Evolutionary conservation across 2,113 vertebrate species (phyloP).

Genomic region (Rhabdornis inornatus): DNA sequence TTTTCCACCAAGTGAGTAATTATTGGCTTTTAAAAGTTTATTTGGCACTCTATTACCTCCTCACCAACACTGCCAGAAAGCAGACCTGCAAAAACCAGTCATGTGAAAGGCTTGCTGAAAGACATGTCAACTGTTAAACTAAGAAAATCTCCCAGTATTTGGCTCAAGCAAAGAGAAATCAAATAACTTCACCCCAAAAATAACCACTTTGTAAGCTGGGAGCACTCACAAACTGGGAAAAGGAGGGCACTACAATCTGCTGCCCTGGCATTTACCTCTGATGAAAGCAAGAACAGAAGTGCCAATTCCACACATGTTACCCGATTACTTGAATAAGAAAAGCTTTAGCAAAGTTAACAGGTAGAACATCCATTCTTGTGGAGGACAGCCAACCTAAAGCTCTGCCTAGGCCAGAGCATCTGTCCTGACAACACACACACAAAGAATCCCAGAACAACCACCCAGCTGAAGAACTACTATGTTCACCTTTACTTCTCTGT

Average conservation of each 20-base stretch:
- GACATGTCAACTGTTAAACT: not conserved
- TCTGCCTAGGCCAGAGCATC: not conserved
- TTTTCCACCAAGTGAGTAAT: not conserved
- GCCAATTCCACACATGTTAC: accelerated
- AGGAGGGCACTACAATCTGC: not conserved
- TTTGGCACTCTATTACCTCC: not conserved
- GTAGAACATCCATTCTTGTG: not conserved
- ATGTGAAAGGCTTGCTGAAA: not conserved
- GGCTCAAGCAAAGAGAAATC: not conserved
- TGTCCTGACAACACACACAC: not conserved
- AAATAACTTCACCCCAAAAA: not conserved
- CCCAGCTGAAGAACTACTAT: not conserved
- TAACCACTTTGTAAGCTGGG: not conserved
- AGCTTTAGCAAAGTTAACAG: not conserved
- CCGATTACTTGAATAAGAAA: not conserved
- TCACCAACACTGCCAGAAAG: not conserved
- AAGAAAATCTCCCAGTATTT: not conserved
- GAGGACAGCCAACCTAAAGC: not conserved
- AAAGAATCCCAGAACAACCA: not conserved
- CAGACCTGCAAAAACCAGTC: not conserved
- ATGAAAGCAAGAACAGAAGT: not conserved
- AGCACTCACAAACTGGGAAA: not conserved
- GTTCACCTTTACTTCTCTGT: not conserved
- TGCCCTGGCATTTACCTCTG: not conserved
- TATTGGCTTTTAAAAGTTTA: not conserved